Conservation (phyloP, 2,888 invertebrate species). For the Octonoba sinensis region DNA sequence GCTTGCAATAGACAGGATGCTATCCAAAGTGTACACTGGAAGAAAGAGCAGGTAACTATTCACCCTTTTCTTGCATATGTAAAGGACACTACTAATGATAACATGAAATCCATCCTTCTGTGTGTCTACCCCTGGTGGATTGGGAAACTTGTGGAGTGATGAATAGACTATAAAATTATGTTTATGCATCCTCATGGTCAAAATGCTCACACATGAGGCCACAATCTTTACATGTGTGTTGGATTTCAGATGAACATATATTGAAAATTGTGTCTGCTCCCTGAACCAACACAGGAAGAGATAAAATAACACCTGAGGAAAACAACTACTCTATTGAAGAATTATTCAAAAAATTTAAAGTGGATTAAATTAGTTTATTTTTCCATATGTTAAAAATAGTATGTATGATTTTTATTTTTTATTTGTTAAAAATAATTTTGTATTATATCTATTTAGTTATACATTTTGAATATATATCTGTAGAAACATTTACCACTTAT, state of each 20-base stretch:
- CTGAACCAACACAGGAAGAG: background rate
- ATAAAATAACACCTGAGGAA: background rate
- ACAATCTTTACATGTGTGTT: background rate
- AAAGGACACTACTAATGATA: conserved; percentile 1
- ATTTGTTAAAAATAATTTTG: background rate
- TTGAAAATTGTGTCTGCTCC: conserved; percentile 6
- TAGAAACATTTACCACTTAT: background rate
- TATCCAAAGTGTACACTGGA: conserved; percentile 66
- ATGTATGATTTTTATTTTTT: conserved; percentile 1
- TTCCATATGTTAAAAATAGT: background rate
- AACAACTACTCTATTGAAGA: background rate
- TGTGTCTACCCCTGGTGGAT: conserved; percentile 29
- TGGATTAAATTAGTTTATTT: background rate
- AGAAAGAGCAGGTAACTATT: conserved; percentile 64
- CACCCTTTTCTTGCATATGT: conserved; percentile 56
- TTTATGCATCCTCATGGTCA: background rate
- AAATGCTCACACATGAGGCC: conserved; percentile 7
- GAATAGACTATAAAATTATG: conserved; percentile 2
- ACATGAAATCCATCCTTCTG: background rate
- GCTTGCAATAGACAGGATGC: conserved; percentile 66
- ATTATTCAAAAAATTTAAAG: conserved; percentile 6
- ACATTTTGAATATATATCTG: background rate
- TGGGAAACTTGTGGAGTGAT: background rate
- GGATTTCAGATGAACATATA: conserved; percentile 1
- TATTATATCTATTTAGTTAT: background rate